Base-by-base conservation (phyloP, 2,888 invertebrate genomes). In the Drosophila paracracens region DNA sequence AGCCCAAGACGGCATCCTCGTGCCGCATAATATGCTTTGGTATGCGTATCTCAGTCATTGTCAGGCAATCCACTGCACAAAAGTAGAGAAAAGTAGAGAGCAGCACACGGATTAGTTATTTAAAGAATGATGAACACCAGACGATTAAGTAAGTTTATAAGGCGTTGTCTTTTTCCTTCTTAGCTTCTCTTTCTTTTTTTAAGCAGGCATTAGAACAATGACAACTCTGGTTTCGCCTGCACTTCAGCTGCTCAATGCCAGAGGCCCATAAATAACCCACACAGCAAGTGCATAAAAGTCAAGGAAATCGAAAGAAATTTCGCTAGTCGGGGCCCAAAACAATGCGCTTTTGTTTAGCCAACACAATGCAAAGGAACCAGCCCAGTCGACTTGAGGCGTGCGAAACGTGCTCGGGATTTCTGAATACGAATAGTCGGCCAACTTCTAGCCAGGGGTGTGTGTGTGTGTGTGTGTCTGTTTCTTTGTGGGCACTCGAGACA, bases 21-120 rank as follows among this genome's bases (percentile, higher is more conserved):
- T 96, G 96, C 76, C 96, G 94, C 70, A 97, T 96, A 82, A 97
- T 96, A 93, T 97, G 97, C 79, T 95, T 95, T 25, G 97, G 97
- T 91, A 98, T 96, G 83, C 96, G 95, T 67, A 98, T 94, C 92
- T 97, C 97, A 81, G 96, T 94, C 92, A 98, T 94, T 86, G 96
- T 95, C 88, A 97, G 94, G 77, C 95, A 93, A 64, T 91, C 92
- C 50, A 94, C 94, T 65, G 93, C 90, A 92, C 59, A 50, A 51
- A 13, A 53, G 58, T 33, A 60, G 7, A 52, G 13, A 25, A 33
- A 18, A 33, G n/a, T 7, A 53, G 36, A 48, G n/a, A 52, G 10
- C 36, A 27, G 35, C 21, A n/a, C 56, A 56, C 21, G 52, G 27
- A 65, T 61, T 62, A 51, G 73, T 72, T 77, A 50, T 62, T 67